Percentiles rank a stretch among this genome's conserved stretches.
Conservation (phyloP, 2,113 vertebrate genomes). For the Dicerorhinus sumatrensis region DNA sequence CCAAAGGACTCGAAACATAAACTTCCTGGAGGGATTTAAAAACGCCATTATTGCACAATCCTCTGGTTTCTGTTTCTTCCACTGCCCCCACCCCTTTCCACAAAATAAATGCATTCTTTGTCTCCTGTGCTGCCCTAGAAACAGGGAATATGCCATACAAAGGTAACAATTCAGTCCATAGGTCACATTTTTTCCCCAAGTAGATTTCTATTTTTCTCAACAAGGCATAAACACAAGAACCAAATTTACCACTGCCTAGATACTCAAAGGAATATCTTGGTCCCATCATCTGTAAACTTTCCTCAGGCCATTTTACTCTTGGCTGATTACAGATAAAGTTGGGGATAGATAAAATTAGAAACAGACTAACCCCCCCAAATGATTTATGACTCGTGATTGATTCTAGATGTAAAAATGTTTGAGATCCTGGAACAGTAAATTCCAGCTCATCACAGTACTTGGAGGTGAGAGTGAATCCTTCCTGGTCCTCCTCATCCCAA, state of each 20-base stretch:
- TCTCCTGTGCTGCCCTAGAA: conserved; percentile 59
- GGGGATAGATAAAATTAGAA: not conserved
- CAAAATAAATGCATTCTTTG: conserved; percentile 78
- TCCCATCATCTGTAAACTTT: not conserved
- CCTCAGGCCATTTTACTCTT: conserved; percentile 27
- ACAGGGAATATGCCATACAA: conserved; percentile 60
- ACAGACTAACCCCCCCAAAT: not conserved
- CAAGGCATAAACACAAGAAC: not conserved
- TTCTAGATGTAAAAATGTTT: not conserved
- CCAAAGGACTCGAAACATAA: conserved; percentile 55
- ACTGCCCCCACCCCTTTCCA: conserved; percentile 60
- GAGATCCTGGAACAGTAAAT: not conserved
- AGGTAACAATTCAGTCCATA: conserved; percentile 77
- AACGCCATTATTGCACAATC: conserved; percentile 64
- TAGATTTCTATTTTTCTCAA: conserved; percentile 59
- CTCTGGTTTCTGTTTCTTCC: conserved; percentile 65
- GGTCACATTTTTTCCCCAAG: not conserved
- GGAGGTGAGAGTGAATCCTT: not conserved
- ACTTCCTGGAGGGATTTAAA: conserved; percentile 74
- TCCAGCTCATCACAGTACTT: not conserved
- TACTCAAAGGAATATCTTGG: not conserved
- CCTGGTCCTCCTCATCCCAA: not conserved
- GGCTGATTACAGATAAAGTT: not conserved
- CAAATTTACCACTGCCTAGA: not conserved
- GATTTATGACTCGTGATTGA: not conserved